Evolutionary conservation across 92 coral and sea anemone genomes (phyloP), one percentile per base, ranked within the genome.

Genomic region (Heteractis magnifica): DNA sequence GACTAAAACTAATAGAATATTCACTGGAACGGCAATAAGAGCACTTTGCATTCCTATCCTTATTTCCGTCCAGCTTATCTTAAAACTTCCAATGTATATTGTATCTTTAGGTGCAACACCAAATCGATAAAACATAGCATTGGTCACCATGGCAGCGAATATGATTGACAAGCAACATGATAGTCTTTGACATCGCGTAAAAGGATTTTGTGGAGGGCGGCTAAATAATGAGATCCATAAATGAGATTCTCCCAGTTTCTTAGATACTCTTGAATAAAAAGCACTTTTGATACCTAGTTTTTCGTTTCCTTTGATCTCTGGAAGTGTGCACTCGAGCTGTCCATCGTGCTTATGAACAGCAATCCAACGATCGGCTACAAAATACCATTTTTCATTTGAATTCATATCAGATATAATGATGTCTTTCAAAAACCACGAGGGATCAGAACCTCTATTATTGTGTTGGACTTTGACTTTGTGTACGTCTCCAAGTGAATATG

Each of bases 311-410:
- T 89, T 85, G 11, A 95, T 92, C 5, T 79, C 94, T 15, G 79
- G 79, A 16, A 95, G 76, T 58, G 90, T 91, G 52, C 86, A 85
- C 52, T 91, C 89, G 34, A 95, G 86, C 34, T 90, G 81, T 6
- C 95, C 96, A 62, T 91, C 91, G n/a, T 92, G 89, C 55, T 91
- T 93, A 62, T 95, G 98, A 14, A 95, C 91, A 0, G 98, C 98
- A 49, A 95, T 88, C 98, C 98, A 95, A 34, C 94, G 85, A 60
- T 93, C 88, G n/a, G 91, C 97, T 50, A 95, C 84, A 62, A 95
- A 93, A 48, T 87, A 89, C 85, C 86, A 93, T 64, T 79, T 86
- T 51, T 90, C 78, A 9, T 83, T 92, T 44, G 86, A 87, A 51
- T 84, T 83, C 9, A 85, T 77, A 86, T 95, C 97, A 62, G 84